Conservation (phyloP, 2,113 vertebrate species). For the Albula glossodonta region DNA sequence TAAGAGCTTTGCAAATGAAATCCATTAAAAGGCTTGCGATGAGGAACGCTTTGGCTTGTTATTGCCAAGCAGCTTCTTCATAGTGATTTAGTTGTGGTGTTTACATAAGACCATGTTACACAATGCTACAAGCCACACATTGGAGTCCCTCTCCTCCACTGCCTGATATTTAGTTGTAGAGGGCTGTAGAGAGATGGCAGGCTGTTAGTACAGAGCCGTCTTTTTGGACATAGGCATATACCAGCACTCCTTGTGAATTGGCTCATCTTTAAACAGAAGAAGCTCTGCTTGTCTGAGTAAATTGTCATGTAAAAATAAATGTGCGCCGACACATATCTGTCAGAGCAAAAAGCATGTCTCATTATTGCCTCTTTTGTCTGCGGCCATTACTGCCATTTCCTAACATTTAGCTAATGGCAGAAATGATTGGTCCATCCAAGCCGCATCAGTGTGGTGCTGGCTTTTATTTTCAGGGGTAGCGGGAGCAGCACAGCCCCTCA, state of each 20-base stretch:
- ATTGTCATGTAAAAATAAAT: background rate
- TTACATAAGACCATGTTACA: conserved; percentile 4
- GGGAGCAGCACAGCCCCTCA: background rate
- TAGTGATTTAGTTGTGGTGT: background rate
- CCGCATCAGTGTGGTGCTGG: background rate
- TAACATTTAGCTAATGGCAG: background rate
- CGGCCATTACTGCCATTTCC: background rate
- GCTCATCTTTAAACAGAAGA: background rate
- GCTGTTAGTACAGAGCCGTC: background rate
- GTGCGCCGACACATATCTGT: background rate
- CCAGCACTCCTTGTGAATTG: background rate
- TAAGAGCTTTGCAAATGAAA: conserved; percentile 7
- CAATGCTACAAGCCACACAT: background rate
- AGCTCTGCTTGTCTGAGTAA: background rate
- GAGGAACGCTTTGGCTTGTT: background rate
- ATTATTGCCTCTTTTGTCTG: background rate
- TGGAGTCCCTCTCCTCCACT: background rate
- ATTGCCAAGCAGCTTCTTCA: background rate
- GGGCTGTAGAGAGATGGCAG: background rate
- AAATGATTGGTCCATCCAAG: background rate
- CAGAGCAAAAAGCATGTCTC: background rate
- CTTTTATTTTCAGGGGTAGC: conserved; percentile 1
- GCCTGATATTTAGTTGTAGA: background rate
- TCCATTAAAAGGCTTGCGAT: background rate
- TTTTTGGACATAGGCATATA: background rate